A percentile compares a stretch with the other conserved stretches of the same genome.
Conservation (phyloP, 2,797 vertebrate genomes). For the Acrossocheilus wenchowensis region DNA sequence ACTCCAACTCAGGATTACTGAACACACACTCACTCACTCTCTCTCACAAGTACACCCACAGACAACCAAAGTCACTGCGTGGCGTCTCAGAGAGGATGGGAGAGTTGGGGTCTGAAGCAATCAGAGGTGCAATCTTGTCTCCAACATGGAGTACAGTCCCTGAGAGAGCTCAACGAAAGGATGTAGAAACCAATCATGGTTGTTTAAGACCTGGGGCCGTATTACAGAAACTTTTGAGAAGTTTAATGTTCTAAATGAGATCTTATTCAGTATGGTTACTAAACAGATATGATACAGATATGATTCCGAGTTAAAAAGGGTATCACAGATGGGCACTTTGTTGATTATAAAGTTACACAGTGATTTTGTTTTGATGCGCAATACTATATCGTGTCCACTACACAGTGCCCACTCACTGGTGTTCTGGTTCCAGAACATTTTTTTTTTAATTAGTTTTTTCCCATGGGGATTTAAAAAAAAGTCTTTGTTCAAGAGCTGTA, state of each 20-base stretch:
- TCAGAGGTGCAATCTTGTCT: not conserved
- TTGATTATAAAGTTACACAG: not conserved
- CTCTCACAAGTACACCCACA: constrained; percentile 33
- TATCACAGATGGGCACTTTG: not conserved
- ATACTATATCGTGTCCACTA: not conserved
- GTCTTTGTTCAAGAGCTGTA: not conserved
- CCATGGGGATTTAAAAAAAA: not conserved
- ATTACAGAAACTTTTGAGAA: not conserved
- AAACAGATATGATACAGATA: not conserved
- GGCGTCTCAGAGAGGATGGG: not conserved
- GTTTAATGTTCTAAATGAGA: not conserved
- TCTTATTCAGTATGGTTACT: not conserved
- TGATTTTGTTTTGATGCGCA: not conserved
- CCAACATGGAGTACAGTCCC: not conserved
- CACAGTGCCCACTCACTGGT: not conserved
- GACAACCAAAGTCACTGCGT: constrained; percentile 46
- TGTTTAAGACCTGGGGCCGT: not conserved
- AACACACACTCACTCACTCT: constrained; percentile 33
- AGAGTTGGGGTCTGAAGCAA: not conserved
- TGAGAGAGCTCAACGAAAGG: not conserved
- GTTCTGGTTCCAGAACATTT: not conserved
- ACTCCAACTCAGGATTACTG: constrained; percentile 86
- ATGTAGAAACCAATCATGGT: not conserved
- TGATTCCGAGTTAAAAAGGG: not conserved
- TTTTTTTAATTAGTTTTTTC: not conserved